These are phyloP conservation scores for Chiroxiphia lanceolata DNA, from an alignment of 2,797 vertebrate genomes.

Conservation along the genomic window DNA sequence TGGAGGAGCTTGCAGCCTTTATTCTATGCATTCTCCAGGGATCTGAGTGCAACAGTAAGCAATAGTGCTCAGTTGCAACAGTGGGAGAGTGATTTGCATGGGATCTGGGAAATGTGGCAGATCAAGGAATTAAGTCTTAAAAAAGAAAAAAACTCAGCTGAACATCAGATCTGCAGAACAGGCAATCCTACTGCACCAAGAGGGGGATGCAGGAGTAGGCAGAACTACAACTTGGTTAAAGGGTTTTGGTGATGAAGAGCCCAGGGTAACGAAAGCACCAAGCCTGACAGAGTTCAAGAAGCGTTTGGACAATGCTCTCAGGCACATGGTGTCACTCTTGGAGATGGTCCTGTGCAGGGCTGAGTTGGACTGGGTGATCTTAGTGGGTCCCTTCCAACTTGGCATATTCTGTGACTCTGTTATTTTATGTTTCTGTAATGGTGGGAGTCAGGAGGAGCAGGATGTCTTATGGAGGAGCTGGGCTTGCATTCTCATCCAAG, in stretches of 20 bases:
- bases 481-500: neutral
- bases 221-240: neutral
- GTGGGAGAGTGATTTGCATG: neutral
- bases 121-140: neutral
- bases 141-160: neutral
- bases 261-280: fast-evolving
- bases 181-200: neutral
- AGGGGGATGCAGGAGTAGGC: neutral
- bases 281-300: neutral
- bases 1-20: neutral
- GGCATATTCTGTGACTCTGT: neutral
- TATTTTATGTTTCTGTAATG: neutral
- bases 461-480: fast-evolving
- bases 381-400: neutral
- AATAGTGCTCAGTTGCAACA: neutral
- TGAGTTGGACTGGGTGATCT: neutral
- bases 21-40: neutral
- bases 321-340: neutral
- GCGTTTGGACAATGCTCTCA: neutral
- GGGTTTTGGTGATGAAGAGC: fast-evolving
- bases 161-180: neutral
- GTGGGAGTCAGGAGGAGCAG: neutral
- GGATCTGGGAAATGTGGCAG: neutral
- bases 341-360: neutral
- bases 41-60: neutral